Percentiles rank a stretch among this genome's conserved stretches.
phyloP scores from a whole-genome alignment of 1,140 invertebrate genomes.

The Philotrypesis tridentata region DNA sequence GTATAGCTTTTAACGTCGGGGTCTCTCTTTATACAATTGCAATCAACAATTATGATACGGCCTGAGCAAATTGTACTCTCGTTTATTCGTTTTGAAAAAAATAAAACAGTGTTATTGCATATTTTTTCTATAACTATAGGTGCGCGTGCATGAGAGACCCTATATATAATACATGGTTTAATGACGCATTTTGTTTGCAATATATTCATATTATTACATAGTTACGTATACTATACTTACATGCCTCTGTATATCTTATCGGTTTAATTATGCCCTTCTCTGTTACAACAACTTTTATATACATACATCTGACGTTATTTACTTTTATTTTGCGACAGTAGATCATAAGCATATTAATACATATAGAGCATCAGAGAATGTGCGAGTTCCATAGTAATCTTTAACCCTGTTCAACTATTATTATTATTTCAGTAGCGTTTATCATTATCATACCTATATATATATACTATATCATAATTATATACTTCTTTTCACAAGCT shows the following conservation, averaged over 20 bases:
- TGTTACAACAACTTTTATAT: too few relatives aligned
- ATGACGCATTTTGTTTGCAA: constrained; percentile 33
- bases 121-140: background rate
- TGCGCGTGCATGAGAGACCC: constrained; percentile 43
- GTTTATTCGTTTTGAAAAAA: constrained; percentile 17
- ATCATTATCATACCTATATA: background rate
- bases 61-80: constrained; percentile 45
- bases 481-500: constrained; percentile 43
- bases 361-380: constrained; percentile 45
- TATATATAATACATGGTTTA: too few relatives aligned
- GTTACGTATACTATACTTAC: constrained; percentile 20
- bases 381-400: constrained; percentile 13
- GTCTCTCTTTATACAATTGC: background rate
- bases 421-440: background rate
- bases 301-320: too few relatives aligned
- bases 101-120: background rate
- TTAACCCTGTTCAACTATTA: constrained; percentile 2
- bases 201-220: constrained; percentile 31
- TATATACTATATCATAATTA: background rate
- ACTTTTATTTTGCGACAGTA: constrained; percentile 34
- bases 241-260: constrained; percentile 27
- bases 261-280: constrained; percentile 25
- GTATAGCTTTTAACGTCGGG: background rate
- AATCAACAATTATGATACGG: too few relatives aligned
- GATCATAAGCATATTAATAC: constrained; percentile 6